These are phyloP conservation scores for Grallaria varia DNA, from an alignment of 2,113 vertebrate genomes.

Conservation along the genomic window DNA sequence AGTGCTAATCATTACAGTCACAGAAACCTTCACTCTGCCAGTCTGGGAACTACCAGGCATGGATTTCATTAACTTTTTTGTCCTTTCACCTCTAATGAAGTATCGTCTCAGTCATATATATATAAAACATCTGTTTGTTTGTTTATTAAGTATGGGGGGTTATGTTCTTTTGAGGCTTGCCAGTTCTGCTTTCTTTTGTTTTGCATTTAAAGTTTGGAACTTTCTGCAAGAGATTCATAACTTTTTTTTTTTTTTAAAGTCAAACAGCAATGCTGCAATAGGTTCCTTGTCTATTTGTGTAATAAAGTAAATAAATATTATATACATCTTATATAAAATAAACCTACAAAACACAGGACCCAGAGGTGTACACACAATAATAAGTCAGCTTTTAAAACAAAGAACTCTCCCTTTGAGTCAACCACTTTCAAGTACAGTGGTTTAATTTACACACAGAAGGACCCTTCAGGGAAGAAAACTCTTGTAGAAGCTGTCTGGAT, in stretches of 20 bases:
- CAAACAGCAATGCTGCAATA: not conserved
- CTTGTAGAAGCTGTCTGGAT: not conserved
- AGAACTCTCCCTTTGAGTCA: not conserved
- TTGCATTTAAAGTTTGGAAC: not conserved
- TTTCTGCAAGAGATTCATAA: not conserved
- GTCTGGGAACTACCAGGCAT: not conserved
- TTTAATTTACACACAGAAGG: constrained; percentile 29
- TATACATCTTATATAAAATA: not conserved
- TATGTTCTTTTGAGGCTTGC: not conserved
- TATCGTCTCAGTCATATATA: not conserved
- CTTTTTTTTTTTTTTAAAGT: not conserved
- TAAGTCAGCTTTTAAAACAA: not conserved
- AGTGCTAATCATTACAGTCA: not conserved
- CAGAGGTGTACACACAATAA: not conserved
- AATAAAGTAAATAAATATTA: not conserved
- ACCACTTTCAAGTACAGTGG: not conserved
- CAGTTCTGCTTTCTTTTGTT: not conserved
- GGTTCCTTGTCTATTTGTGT: not conserved
- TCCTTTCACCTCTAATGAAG: not conserved
- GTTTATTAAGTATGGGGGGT: not conserved
- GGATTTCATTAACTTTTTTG: not conserved
- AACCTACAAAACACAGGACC: not conserved
- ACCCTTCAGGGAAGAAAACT: constrained; percentile 23
- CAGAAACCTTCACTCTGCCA: not conserved
- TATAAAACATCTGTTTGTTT: not conserved